A percentile compares a stretch with the other conserved stretches of the same genome.
Conservation (phyloP, 2,797 vertebrate genomes). For the Aplochiton taeniatus region DNA sequence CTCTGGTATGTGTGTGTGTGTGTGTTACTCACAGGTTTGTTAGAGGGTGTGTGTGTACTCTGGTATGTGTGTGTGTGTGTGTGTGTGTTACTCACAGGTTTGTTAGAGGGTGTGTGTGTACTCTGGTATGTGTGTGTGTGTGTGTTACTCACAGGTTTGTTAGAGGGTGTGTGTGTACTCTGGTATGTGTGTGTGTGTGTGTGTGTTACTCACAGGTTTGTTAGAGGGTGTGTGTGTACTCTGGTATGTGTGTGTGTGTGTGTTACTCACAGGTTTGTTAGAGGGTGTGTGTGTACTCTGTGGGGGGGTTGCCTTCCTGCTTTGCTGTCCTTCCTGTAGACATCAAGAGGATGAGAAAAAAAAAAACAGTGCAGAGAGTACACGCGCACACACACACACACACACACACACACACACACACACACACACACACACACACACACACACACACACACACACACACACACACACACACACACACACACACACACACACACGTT, state of each 20-base stretch:
- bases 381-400: neutral
- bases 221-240: constrained; percentile 10
- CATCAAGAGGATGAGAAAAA: neutral
- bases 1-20: too few relatives aligned
- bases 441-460: neutral
- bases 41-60: neutral
- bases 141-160: constrained; percentile 44
- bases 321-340: constrained; percentile 40
- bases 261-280: constrained; percentile 11
- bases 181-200: neutral
- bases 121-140: neutral
- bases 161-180: constrained; percentile 9
- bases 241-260: neutral
- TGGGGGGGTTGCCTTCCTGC: constrained; percentile 31
- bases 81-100: constrained; percentile 38
- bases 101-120: constrained; percentile 22
- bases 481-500: neutral
- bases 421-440: neutral
- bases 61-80: neutral
- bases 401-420: neutral
- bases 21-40: constrained; percentile 12
- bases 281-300: neutral
- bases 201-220: constrained; percentile 44
- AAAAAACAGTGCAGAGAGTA: neutral
- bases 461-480: constrained; percentile 19